Evolutionary conservation across 2,113 vertebrate genomes (phyloP), one percentile per base, ranked within the genome.

Genomic region (Athene cunicularia): DNA sequence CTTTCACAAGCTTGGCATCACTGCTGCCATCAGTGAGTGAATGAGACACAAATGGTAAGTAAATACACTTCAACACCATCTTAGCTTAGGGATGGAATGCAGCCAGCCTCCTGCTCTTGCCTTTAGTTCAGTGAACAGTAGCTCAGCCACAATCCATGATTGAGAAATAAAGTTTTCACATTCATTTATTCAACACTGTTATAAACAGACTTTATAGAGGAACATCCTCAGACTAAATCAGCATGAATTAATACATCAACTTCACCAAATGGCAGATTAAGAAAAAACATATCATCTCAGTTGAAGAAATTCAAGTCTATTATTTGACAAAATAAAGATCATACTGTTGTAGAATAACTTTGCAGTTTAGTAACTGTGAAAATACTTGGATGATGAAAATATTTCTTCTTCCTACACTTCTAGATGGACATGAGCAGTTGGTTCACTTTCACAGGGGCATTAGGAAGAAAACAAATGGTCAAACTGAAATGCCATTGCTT

Each of bases 81-180:
- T 90, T 75, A 43, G 55, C 50, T 70, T 74, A 74, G 30, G 52
- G 7, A 76, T 91, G 92, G 64, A 86, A 62, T 55, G 39, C 55
- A 97, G 74, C 39, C 88, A 96, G 56, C 10, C 53, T 80, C 49
- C 67, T 79, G 63, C 43, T 88, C 56, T 67, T 74, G 79, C 37
- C 32, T 87, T 93, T 85, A 71, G 26, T 82, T 84, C 47, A 63
- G 49, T 81, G 82, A 90, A 89, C 12, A 90, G 47, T 92, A 96
- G 93, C 49, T 93, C 52, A 86, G 16, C 30, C 2, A 6, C 56
- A 67, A 37, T 55, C 13, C 2, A 1, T 32, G 60, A 26, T 0
- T 76, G 58, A 71, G 45, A 92, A 93, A 80, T 60, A 83, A 43
- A 70, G 55, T 77, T 88, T 95, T 85, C 49, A 87, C 33, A 59